phyloP scores from a whole-genome alignment of 1,140 invertebrate genomes.

The Metaphire vulgaris region DNA sequence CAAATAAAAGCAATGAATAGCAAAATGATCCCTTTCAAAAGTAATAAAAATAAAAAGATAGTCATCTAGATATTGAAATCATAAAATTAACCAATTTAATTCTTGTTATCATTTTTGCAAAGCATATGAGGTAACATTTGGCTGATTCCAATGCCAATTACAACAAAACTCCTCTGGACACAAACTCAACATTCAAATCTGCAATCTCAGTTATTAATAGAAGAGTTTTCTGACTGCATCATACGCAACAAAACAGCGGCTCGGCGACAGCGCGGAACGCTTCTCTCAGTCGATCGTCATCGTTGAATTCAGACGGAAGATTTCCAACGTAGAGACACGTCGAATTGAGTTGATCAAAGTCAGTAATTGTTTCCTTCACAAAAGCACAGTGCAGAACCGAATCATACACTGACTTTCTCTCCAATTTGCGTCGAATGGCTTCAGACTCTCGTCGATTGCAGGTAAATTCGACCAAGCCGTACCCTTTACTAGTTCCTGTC shows the following conservation, averaged over 20 bases:
- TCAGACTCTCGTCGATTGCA: conserved; percentile 44
- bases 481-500: conserved; percentile 56
- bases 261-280: conserved; percentile 42
- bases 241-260: conserved; percentile 54
- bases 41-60: too few relatives aligned
- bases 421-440: conserved; percentile 54
- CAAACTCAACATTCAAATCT: too few relatives aligned
- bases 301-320: not conserved
- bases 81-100: too few relatives aligned
- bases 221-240: too few relatives aligned
- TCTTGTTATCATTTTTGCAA: too few relatives aligned
- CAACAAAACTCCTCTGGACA: too few relatives aligned
- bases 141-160: too few relatives aligned
- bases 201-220: too few relatives aligned
- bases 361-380: conserved; percentile 35
- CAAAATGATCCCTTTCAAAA: too few relatives aligned
- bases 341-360: conserved; percentile 23
- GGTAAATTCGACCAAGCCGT: conserved; percentile 59
- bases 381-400: conserved; percentile 56
- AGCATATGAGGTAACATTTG: too few relatives aligned
- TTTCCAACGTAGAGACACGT: not conserved
- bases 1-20: too few relatives aligned
- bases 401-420: conserved; percentile 52
- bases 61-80: too few relatives aligned
- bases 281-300: not conserved